Percentiles rank a stretch among this genome's conserved stretches.
These are phyloP conservation scores for Synanthedon andrenaeformis DNA, from an alignment of 2,888 invertebrate species.

Conservation along the genomic window DNA sequence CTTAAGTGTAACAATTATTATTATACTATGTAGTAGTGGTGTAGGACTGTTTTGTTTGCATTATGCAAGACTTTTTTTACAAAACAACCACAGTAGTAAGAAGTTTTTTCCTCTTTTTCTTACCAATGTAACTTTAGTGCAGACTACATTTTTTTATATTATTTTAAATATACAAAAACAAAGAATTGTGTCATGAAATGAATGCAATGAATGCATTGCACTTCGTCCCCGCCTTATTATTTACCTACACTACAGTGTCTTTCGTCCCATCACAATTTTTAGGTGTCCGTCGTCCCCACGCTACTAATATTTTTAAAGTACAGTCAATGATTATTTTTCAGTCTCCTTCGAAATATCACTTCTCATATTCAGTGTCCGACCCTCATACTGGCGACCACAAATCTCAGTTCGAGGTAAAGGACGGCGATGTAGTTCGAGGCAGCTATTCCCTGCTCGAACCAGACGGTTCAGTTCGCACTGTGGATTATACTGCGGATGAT, in stretches of 20 bases:
- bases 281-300: too few species aligned
- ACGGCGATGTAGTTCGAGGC: constrained; percentile 47
- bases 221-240: too few species aligned
- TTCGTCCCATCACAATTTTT: too few species aligned
- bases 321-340: background rate
- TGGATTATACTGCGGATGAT: constrained; percentile 44
- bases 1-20: constrained; percentile 30
- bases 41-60: background rate
- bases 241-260: too few species aligned
- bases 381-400: constrained; percentile 52
- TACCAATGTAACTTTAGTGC: too few species aligned
- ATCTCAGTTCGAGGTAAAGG: constrained; percentile 40
- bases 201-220: too few species aligned
- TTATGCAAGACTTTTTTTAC: background rate
- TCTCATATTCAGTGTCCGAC: constrained; percentile 50
- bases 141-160: too few species aligned
- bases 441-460: constrained; percentile 72
- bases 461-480: constrained; percentile 55
- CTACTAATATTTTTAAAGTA: too few species aligned
- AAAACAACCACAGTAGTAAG: background rate
- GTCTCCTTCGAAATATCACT: constrained; percentile 27
- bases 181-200: too few species aligned
- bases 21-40: background rate
- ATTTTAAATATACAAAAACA: too few species aligned
- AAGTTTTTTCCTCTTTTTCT: too few species aligned